These are phyloP conservation scores for Medauroidea extradentata DNA, from an alignment of 1,140 invertebrate genomes.

Conservation along the genomic window DNA sequence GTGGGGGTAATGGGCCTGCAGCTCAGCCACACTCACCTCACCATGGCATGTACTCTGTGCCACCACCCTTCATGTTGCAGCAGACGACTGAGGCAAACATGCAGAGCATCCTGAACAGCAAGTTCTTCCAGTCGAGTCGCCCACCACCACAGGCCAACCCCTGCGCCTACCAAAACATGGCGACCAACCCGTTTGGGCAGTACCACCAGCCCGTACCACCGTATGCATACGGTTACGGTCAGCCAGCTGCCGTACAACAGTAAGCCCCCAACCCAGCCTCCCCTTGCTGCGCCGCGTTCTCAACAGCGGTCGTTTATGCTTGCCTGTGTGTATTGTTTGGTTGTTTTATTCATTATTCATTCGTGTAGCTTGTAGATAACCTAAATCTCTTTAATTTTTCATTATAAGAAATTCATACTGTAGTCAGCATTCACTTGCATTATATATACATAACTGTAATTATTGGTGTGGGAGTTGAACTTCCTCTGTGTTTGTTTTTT, in stretches of 20 bases:
- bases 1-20: neutral
- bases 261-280: conserved; percentile 20
- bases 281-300: neutral
- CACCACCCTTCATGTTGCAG: conserved; percentile 50
- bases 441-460: conserved; percentile 17
- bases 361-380: conserved; percentile 5
- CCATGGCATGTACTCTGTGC: conserved; percentile 46
- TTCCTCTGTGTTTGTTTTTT: conserved; percentile 9
- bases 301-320: neutral
- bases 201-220: conserved; percentile 16
- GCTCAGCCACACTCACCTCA: conserved; percentile 31
- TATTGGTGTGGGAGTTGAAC: conserved; percentile 14
- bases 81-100: conserved; percentile 46
- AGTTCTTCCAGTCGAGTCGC: conserved; percentile 53
- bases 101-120: conserved; percentile 55
- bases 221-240: conserved; percentile 25
- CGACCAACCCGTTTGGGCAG: conserved; percentile 7
- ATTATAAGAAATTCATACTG: conserved; percentile 6
- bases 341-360: conserved; percentile 9
- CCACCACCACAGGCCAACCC: conserved; percentile 48
- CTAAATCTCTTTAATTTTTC: conserved; percentile 5
- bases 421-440: conserved; percentile 10
- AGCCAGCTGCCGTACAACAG: conserved; percentile 32
- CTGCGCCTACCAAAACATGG: conserved; percentile 55
- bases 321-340: conserved; percentile 7